These are phyloP conservation scores for Melieria crassipennis DNA, from an alignment of 2,888 invertebrate species.

Conservation along the genomic window DNA sequence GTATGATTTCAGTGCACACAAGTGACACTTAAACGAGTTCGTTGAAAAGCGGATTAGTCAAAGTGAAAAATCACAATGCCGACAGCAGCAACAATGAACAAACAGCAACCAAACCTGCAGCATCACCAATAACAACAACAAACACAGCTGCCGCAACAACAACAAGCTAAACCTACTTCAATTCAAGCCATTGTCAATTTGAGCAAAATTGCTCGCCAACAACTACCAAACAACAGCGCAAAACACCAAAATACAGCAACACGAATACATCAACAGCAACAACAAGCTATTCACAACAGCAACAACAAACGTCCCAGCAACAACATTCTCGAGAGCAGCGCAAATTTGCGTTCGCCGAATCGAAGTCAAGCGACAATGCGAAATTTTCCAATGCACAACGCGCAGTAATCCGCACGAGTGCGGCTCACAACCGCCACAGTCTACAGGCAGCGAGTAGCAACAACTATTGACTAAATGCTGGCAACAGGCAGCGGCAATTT, in stretches of 20 bases:
- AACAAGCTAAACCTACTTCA: constrained; percentile 5
- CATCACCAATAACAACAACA: constrained; percentile 27
- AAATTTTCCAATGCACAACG: not conserved
- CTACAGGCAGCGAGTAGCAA: not conserved
- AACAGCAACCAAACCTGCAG: constrained; percentile 9
- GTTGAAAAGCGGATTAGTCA: too few relatives aligned
- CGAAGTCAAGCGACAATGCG: not conserved
- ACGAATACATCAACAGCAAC: not conserved
- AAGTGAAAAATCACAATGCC: not conserved
- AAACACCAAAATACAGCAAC: not conserved
- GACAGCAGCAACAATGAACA: constrained; percentile 1
- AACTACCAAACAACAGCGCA: not conserved
- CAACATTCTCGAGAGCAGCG: not conserved
- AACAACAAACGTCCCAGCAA: not conserved
- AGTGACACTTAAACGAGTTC: too few relatives aligned
- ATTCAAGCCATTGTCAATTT: constrained; percentile 25
- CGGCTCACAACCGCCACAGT: not conserved
- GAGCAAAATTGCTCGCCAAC: not conserved
- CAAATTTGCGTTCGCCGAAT: not conserved
- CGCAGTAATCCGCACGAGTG: not conserved
- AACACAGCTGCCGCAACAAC: not conserved
- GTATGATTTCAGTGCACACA: too few relatives aligned
- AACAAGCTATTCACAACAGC: not conserved
- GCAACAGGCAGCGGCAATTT: not conserved
- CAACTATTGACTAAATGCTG: not conserved